Percentiles rank a stretch among this genome's conserved stretches.
phyloP scores from a whole-genome alignment of 2,797 vertebrate species.

The Anabacerthia variegaticeps region DNA sequence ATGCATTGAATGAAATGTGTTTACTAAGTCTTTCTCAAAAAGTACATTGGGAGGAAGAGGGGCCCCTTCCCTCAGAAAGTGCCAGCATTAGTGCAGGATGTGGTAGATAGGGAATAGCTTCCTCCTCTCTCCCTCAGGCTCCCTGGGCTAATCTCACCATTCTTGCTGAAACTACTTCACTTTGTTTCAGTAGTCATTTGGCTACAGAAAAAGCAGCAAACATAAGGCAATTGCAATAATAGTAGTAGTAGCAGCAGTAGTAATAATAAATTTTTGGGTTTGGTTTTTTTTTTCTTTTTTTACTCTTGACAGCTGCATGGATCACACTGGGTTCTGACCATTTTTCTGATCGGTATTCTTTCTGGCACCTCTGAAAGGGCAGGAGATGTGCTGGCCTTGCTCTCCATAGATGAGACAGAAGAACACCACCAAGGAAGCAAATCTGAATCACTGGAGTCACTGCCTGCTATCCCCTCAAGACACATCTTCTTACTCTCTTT shows the following conservation, averaged over 20 bases:
- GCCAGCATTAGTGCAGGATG: background rate
- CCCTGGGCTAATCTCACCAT: background rate
- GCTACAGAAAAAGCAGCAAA: background rate
- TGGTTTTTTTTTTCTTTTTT: too few species aligned
- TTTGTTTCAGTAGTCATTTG: background rate
- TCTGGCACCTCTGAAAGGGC: background rate
- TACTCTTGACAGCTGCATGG: background rate
- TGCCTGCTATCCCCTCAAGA: background rate
- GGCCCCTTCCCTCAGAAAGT: background rate
- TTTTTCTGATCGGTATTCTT: background rate
- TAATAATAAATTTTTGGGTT: background rate
- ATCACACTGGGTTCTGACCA: background rate
- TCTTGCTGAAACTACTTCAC: background rate
- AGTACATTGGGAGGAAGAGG: background rate
- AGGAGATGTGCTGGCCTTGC: background rate
- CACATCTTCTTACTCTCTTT: background rate
- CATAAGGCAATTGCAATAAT: background rate
- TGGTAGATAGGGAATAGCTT: background rate
- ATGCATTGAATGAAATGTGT: background rate
- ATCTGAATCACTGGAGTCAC: background rate
- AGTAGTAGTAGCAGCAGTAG: accelerated
- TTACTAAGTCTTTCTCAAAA: background rate
- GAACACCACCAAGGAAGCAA: background rate
- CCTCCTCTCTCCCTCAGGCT: background rate
- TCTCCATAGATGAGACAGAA: background rate